Evolutionary conservation across 1,140 invertebrate species (phyloP).

Genomic region (Sminthurides bifidus): DNA sequence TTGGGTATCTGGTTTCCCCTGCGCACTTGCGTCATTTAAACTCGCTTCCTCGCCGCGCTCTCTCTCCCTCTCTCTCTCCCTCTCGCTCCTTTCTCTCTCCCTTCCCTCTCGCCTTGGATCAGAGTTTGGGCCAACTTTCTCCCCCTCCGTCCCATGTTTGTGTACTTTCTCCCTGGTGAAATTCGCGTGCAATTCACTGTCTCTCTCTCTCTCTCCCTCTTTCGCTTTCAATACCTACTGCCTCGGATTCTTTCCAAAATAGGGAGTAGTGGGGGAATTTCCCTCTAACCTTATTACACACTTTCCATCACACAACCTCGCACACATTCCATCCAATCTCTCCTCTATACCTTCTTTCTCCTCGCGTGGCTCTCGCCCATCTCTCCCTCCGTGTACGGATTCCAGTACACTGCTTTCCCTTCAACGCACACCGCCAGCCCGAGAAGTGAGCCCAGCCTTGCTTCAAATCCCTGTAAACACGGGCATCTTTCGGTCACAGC

Average conservation of each 20-base stretch:
- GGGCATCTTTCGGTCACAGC: no score
- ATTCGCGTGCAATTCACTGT: neutral
- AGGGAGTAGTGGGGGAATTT: no score
- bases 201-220: conserved; percentile 8
- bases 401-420: no score
- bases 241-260: neutral
- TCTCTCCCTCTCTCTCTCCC: neutral
- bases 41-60: neutral
- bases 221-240: neutral
- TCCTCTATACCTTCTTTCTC: no score
- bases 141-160: neutral
- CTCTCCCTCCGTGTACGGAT: no score
- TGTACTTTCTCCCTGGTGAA: neutral
- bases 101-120: no score
- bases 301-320: conserved; percentile 3
- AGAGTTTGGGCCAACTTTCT: no score
- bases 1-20: conserved; percentile 15
- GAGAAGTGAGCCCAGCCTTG: no score
- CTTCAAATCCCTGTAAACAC: no score
- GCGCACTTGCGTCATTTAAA: conserved; percentile 29
- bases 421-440: no score
- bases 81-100: neutral
- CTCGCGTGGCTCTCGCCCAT: no score
- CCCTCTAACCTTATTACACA: no score
- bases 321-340: neutral